A percentile compares a stretch with the other conserved stretches of the same genome.
These are phyloP conservation scores for Callorhinus ursinus DNA, from an alignment of 2,113 vertebrate genomes.

Conservation along the genomic window DNA sequence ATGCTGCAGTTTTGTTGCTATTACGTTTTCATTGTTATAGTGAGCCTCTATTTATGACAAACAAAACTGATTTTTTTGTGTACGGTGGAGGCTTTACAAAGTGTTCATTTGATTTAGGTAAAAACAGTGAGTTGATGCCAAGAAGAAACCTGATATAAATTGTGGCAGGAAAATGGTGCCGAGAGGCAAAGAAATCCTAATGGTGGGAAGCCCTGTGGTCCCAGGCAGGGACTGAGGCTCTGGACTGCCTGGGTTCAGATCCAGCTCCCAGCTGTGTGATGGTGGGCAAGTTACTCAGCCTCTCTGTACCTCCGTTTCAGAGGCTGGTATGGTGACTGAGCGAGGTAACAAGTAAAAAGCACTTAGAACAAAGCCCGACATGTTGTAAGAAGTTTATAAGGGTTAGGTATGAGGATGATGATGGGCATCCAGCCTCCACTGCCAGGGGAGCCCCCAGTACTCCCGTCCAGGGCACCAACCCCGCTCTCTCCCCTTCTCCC, in stretches of 20 bases:
- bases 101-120: neutral
- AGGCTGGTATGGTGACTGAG: neutral
- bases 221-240: no score
- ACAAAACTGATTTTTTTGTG: neutral
- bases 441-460: neutral
- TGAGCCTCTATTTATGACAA: neutral
- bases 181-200: neutral
- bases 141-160: neutral
- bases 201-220: fast-evolving
- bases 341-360: neutral
- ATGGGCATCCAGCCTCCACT: neutral
- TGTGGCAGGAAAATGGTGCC: neutral
- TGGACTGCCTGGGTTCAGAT: no score
- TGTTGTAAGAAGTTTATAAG: fast-evolving
- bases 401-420: neutral
- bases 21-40: neutral
- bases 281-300: no score
- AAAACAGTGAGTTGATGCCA: neutral
- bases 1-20: neutral
- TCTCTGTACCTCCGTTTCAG: neutral
- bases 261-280: no score
- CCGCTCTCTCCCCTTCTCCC: neutral
- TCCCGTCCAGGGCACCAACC: no score
- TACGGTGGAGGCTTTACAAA: neutral
- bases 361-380: neutral